Percentiles rank a stretch among this genome's conserved stretches.
phyloP scores from a whole-genome alignment of 1,140 invertebrate species.

The Diabrotica virgifera region DNA sequence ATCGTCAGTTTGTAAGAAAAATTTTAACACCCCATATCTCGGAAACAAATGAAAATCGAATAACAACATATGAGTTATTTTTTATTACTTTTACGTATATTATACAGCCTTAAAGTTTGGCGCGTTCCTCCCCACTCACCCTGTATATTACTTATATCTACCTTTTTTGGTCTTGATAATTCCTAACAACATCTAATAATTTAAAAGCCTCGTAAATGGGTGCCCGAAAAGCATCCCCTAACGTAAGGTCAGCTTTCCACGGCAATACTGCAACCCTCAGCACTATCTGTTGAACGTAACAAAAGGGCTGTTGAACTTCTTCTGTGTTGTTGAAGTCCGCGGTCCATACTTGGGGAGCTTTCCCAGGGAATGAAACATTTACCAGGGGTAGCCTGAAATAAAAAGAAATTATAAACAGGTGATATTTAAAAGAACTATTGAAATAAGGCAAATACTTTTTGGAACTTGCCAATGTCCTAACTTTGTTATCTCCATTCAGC shows the following conservation, averaged over 20 bases:
- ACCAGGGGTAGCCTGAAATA: constrained; percentile 70
- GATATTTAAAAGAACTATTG: no score
- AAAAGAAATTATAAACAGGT: no score
- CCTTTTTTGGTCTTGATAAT: constrained; percentile 76
- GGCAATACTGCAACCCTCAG: constrained; percentile 71
- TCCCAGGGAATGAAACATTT: constrained; percentile 79
- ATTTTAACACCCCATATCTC: no score
- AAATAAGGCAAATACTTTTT: no score
- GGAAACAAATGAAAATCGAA: no score
- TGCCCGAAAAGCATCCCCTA: constrained; percentile 85
- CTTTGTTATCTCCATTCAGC: no score
- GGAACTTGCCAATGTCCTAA: no score
- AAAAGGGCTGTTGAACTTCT: constrained; percentile 58
- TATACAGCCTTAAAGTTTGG: no score
- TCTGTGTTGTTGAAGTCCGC: constrained; percentile 48
- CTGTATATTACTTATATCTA: constrained; percentile 48
- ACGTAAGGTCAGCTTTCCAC: constrained; percentile 74
- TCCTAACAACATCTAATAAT: constrained; percentile 78
- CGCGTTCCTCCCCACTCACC: no score
- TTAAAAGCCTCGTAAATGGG: constrained; percentile 85
- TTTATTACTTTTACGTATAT: no score
- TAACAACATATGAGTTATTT: no score
- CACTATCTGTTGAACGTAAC: constrained; percentile 82
- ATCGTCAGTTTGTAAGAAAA: no score
- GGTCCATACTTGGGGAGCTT: constrained; percentile 63